phyloP scores from a whole-genome alignment of 2,888 invertebrate genomes.

The Heliconius ethilla region DNA sequence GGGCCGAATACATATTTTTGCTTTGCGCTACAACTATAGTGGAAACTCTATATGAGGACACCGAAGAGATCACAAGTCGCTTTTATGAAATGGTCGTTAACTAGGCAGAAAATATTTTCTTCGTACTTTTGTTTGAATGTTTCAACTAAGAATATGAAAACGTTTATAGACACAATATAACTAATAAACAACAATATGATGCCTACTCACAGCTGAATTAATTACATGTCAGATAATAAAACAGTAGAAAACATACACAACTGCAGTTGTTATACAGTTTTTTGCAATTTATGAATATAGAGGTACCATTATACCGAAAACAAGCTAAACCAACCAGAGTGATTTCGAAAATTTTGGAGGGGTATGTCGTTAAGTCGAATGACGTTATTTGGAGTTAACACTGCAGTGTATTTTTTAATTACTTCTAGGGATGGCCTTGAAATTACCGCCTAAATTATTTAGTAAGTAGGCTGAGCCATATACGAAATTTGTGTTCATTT shows the following conservation, averaged over 20 bases:
- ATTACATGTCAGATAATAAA: no score
- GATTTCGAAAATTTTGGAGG: background rate
- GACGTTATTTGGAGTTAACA: constrained; percentile 1
- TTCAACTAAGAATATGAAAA: background rate
- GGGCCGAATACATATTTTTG: constrained; percentile 16
- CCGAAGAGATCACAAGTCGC: no score
- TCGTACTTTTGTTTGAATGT: background rate
- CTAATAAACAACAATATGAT: background rate
- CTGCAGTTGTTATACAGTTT: no score
- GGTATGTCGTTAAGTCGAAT: background rate
- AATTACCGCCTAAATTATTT: constrained; percentile 47
- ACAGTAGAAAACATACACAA: no score
- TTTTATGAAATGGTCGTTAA: background rate
- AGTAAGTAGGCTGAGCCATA: constrained; percentile 45
- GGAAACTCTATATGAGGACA: background rate
- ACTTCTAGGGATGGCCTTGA: constrained; percentile 35
- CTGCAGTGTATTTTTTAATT: constrained; percentile 7
- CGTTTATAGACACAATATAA: background rate
- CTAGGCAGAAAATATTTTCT: background rate
- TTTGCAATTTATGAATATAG: no score
- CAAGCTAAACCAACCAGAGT: background rate
- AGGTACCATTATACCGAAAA: no score
- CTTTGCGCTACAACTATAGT: constrained; percentile 30
- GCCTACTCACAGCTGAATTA: no score
- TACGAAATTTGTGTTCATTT: constrained; percentile 42